A percentile compares a stretch with the other conserved stretches of the same genome.
Conservation (phyloP, 1,140 invertebrate species). For the Magallana ariakensis region DNA sequence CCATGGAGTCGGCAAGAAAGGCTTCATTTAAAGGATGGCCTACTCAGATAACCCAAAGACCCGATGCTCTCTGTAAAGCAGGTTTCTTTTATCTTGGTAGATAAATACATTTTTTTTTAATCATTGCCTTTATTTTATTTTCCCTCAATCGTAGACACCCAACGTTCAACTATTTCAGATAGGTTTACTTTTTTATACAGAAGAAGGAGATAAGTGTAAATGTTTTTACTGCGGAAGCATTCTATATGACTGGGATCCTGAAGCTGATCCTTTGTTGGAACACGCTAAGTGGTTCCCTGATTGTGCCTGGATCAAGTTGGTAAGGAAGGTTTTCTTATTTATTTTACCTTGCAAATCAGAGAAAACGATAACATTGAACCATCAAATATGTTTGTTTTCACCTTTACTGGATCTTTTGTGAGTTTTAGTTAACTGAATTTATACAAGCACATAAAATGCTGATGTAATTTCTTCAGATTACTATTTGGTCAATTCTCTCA, state of each 20-base stretch:
- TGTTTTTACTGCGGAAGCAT: slow-evolving; percentile 66
- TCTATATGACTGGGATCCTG: slow-evolving; percentile 70
- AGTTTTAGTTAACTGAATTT: no score
- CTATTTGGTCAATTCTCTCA: no score
- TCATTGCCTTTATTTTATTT: no score
- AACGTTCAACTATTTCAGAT: no score
- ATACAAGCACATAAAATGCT: no score
- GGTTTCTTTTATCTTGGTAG: slow-evolving; percentile 93
- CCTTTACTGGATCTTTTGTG: no score
- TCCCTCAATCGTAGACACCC: no score
- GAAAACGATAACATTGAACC: no score
- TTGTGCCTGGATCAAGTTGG: slow-evolving; percentile 57
- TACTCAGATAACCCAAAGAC: slow-evolving; percentile 83
- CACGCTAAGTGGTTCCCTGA: slow-evolving; percentile 68
- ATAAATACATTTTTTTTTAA: no score
- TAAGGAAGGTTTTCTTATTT: neutral
- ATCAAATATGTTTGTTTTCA: no score
- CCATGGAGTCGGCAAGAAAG: slow-evolving; percentile 85
- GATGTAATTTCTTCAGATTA: no score
- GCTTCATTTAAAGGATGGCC: slow-evolving; percentile 84
- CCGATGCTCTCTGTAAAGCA: slow-evolving; percentile 89
- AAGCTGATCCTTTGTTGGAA: slow-evolving; percentile 67
- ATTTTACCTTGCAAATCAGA: no score
- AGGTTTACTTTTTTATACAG: neutral
- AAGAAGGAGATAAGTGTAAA: slow-evolving; percentile 39